These are phyloP conservation scores for Sylvia atricapilla DNA, from an alignment of 2,113 vertebrate genomes.

Conservation along the genomic window DNA sequence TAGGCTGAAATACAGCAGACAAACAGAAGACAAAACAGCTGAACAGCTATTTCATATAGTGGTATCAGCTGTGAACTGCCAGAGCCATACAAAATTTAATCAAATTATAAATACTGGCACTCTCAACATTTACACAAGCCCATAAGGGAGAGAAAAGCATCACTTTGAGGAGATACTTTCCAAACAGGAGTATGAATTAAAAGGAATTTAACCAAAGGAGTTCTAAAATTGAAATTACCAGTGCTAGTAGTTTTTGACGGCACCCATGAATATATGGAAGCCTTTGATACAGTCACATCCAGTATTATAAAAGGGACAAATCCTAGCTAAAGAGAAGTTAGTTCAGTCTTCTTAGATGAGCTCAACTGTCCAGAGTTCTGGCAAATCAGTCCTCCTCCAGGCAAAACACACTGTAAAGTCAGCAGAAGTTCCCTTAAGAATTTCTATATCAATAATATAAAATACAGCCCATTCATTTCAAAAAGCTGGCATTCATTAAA, in stretches of 20 bases:
- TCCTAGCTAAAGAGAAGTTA: neutral
- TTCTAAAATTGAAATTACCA: neutral
- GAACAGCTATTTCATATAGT: neutral
- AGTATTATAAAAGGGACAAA: neutral
- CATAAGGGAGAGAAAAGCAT: neutral
- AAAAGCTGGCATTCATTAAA: neutral
- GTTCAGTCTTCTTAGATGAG: neutral
- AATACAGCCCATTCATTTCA: neutral
- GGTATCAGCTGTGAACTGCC: neutral
- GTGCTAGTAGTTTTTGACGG: neutral
- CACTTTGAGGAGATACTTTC: neutral
- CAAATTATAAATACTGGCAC: neutral
- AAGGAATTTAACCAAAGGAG: neutral
- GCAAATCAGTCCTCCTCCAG: neutral
- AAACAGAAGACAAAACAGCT: neutral
- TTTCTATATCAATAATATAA: neutral
- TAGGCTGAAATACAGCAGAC: constrained; percentile 80
- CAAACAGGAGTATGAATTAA: neutral
- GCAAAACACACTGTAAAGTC: neutral
- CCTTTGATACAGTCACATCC: neutral
- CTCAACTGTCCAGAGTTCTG: neutral
- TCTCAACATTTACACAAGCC: neutral
- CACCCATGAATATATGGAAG: neutral
- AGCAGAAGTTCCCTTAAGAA: neutral
- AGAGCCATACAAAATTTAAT: neutral